Evolutionary conservation across 2,113 vertebrate species (phyloP).

Genomic region (Bujurquina vittata): DNA sequence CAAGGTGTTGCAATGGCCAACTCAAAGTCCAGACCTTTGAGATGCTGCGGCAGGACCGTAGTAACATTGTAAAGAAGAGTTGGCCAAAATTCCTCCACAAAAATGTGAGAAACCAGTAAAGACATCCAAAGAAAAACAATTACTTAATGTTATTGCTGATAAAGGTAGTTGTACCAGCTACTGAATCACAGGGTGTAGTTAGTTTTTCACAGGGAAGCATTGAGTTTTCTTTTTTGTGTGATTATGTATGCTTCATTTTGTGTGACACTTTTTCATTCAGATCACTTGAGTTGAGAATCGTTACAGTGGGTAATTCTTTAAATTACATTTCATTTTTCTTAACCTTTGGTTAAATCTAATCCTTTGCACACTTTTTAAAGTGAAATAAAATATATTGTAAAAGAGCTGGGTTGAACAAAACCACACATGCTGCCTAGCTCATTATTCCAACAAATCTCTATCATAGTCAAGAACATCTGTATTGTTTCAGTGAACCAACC

Average conservation of each 20-base stretch:
- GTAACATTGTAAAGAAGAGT: background rate
- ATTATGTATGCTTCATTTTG: background rate
- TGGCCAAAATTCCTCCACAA: background rate
- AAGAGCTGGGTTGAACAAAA: background rate
- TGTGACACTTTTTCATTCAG: background rate
- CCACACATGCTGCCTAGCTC: background rate
- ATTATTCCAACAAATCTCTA: no score
- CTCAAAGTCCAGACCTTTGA: background rate
- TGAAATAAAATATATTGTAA: background rate
- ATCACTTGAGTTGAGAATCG: background rate
- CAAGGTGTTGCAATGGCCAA: background rate
- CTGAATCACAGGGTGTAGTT: background rate
- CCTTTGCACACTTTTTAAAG: background rate
- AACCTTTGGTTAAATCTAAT: no score
- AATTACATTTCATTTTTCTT: no score
- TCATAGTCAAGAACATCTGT: background rate
- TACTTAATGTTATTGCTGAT: background rate
- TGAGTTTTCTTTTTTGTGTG: background rate
- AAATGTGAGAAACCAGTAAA: background rate
- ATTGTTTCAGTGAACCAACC: background rate
- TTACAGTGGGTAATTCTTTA: no score
- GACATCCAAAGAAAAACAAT: background rate
- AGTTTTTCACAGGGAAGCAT: background rate
- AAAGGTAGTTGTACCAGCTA: background rate
- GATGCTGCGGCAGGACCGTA: background rate